Conservation (phyloP, 1,140 invertebrate genomes). For the Saccostrea glomerata region DNA sequence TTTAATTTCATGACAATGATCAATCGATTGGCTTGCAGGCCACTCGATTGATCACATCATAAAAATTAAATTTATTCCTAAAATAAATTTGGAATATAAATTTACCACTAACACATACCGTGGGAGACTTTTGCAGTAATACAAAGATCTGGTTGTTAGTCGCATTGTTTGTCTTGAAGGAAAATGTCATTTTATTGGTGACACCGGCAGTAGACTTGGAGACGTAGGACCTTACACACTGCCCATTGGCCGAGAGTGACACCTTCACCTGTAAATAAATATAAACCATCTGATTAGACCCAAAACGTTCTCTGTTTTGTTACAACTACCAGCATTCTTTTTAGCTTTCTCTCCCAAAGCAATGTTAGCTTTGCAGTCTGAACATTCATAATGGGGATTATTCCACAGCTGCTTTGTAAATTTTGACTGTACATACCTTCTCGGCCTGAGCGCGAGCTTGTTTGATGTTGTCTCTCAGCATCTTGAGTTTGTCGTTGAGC, state of each 20-base stretch:
- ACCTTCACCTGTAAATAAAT: conserved; percentile 86
- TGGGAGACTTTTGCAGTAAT: conserved; percentile 80
- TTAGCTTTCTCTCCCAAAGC: too few species aligned
- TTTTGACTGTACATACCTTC: conserved; percentile 82
- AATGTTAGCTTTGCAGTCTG: not conserved
- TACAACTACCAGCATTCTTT: too few species aligned
- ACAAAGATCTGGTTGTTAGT: conserved; percentile 84
- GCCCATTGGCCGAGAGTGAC: conserved; percentile 83
- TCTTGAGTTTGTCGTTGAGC: conserved; percentile 81
- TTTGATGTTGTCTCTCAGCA: conserved; percentile 86
- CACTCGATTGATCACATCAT: too few species aligned
- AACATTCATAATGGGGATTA: not conserved
- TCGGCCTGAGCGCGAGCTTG: conserved; percentile 90
- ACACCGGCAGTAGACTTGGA: conserved; percentile 84
- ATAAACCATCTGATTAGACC: too few species aligned
- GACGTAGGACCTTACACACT: conserved; percentile 88
- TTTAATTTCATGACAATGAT: too few species aligned
- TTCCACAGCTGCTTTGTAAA: not conserved
- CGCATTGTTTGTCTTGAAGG: conserved; percentile 83
- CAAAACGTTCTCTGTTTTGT: not conserved
- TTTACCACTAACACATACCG: conserved; percentile 36
- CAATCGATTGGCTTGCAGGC: too few species aligned
- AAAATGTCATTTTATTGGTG: conserved; percentile 86
- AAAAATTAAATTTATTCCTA: not conserved
- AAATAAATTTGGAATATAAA: not conserved